Base-by-base conservation (phyloP, 53 echinoderm and acorn worm genomes). In the Holothuria scabra region DNA sequence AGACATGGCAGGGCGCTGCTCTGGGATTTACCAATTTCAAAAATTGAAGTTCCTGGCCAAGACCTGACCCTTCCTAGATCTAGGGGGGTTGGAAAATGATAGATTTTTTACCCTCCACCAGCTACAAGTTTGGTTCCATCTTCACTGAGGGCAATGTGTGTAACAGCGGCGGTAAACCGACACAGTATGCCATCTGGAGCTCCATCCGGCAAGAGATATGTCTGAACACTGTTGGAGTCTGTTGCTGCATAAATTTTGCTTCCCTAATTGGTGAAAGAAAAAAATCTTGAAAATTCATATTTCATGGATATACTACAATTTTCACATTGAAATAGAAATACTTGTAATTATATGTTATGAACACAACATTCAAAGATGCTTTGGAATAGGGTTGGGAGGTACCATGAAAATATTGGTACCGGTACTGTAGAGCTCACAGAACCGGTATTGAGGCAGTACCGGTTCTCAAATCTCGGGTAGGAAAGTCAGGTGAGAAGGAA, bases 141-240 rank as follows among this genome's bases (percentile, higher is more conserved):
- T 34, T 81, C 76, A 76, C 90, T 94, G 72, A 97, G 84, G 28
- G 83, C 69, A 56, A 97, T 86, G 76, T 97, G 97, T 22, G 94
- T 89, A 28, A 92, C 97, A 2, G 97, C 94, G 48, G 97, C 88
- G 2, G 97, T 97, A 76, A 97, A 97, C 32, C 97, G 84, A 26
- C 92, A 82, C n/a, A 97, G 82, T 46, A 97, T 97, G 14, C 97
- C 97, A 87, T 97, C 94, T 4, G 94, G 90, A 22, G 80, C 38
- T 19, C 97, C 94, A 25, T 97, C 94, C 28, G 97, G 97, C 57
- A 94, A 92, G 2, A 92, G 90, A 76, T 92, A 88, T 26, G 92
- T 91, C 85, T 97, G 94, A 1, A 97, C 92, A 1, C 92, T 94
- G 63, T 97, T 97, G 48, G 88, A 81, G 23, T 97, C 92, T 20